These are phyloP conservation scores for Coendou prehensilis DNA, from an alignment of 2,797 vertebrate genomes.

Conservation along the genomic window DNA sequence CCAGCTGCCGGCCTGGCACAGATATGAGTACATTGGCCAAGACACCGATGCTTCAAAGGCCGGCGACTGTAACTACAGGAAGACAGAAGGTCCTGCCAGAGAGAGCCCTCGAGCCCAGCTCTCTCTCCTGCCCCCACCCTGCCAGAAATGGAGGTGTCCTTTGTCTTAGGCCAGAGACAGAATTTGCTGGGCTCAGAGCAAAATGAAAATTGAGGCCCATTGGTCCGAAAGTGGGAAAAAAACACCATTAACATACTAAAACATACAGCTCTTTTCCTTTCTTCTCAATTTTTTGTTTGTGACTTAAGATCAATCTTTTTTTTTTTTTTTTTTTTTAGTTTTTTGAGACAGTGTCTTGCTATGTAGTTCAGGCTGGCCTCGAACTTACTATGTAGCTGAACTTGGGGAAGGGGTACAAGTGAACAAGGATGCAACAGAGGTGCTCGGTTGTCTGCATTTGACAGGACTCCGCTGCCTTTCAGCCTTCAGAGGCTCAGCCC, in stretches of 20 bases:
- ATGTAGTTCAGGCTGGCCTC: no score
- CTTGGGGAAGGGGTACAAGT: background rate
- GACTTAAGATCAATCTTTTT: background rate
- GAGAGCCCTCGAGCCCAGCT: background rate
- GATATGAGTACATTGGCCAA: background rate
- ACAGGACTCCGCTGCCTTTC: background rate
- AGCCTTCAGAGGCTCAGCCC: background rate
- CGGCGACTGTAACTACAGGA: background rate
- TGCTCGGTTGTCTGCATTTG: background rate
- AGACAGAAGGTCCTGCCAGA: background rate
- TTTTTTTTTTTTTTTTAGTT: no score
- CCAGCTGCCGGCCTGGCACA: background rate
- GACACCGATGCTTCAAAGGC: background rate
- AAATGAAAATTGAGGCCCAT: background rate
- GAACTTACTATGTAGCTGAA: no score
- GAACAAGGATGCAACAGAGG: background rate
- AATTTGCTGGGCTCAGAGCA: background rate
- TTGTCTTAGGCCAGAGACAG: background rate
- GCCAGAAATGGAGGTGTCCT: background rate
- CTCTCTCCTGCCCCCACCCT: background rate
- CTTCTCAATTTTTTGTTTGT: background rate
- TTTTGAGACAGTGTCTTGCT: no score
- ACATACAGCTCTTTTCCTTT: conserved; percentile 23
- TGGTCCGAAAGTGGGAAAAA: background rate
- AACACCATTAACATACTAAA: background rate